Base-by-base conservation (phyloP, 2,888 invertebrate genomes). In the Tipula vernalis region DNA sequence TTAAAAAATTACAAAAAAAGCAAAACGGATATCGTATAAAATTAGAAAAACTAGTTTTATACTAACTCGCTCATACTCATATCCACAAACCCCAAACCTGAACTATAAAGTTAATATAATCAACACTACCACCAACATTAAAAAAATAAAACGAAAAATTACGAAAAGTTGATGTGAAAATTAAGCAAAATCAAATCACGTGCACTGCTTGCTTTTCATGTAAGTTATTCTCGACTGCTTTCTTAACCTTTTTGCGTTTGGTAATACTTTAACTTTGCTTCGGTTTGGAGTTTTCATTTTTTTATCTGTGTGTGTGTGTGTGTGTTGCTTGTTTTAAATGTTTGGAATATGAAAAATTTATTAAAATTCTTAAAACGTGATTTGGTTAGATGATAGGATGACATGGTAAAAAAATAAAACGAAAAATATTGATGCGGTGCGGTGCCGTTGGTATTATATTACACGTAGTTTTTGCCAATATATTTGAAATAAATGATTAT, bases 361-460 rank as follows among this genome's bases (percentile, higher is more conserved):
- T 84, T 84, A 41, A 84, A 84, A 84, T 84, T 41, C 39, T n/a
- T 39, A 15, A 84, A 84, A 84, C 84, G 84, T 84, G 84, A 84
- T 84, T 84, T 84, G 36, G 84, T 84, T 84, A 71, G 71, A 71
- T 71, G 71, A 71, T 71, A 71, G 71, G 28, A 71, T 71, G 71
- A 71, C 71, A 71, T 28, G 71, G 28, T 71, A 28, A 71, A 71
- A 71, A 3, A 28, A 28, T 28, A 28, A 28, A 28, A 28, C 2
- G n/a, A 71, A 71, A 71, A 71, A 28, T 71, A 18, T 71, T 71
- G 28, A 28, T 28, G 6, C 6, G 28, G 71, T 28, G 71, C 28
- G 2, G 28, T 28, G 28, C 28, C 2, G 1, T 51, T 51, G n/a
- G 28, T 71, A 71, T 3, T 39, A 6, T n/a, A 51, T 51, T 51